Percentiles rank a stretch among this genome's conserved stretches.
These are phyloP conservation scores for Plectrocnemia conspersa DNA, from an alignment of 1,140 invertebrate species.

Conservation along the genomic window DNA sequence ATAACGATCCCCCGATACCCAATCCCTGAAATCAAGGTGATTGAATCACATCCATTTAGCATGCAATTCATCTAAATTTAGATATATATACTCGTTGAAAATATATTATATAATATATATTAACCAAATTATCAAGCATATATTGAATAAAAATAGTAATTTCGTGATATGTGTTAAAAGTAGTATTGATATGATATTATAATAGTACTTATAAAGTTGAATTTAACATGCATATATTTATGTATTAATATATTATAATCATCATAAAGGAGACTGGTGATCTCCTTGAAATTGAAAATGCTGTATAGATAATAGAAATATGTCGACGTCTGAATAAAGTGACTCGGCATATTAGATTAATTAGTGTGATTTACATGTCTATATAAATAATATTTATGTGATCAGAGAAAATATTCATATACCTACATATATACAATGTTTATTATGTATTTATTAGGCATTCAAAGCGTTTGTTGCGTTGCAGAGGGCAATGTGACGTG, in stretches of 20 bases:
- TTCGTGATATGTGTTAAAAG: no score
- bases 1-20: constrained; percentile 4
- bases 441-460: constrained; percentile 5
- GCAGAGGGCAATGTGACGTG: constrained; percentile 32
- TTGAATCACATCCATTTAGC: no score
- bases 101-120: constrained; percentile 4
- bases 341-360: constrained; percentile 17
- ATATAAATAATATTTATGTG: constrained; percentile 10
- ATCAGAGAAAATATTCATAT: constrained; percentile 27
- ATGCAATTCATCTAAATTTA: not conserved
- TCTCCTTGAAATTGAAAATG: constrained; percentile 40
- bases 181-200: no score
- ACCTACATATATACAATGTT: constrained; percentile 29
- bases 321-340: constrained; percentile 7
- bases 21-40: not conserved
- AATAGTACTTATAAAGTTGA: constrained; percentile 2
- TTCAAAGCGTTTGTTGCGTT: constrained; percentile 16
- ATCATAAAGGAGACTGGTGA: constrained; percentile 4
- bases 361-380: constrained; percentile 10
- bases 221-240: constrained; percentile 34
- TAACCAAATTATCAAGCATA: no score
- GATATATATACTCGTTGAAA: not conserved
- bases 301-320: constrained; percentile 55
- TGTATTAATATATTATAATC: constrained; percentile 3
- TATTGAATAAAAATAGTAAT: no score